Evolutionary conservation across 1,140 invertebrate genomes (phyloP).

Genomic region (Nasonia giraulti): DNA sequence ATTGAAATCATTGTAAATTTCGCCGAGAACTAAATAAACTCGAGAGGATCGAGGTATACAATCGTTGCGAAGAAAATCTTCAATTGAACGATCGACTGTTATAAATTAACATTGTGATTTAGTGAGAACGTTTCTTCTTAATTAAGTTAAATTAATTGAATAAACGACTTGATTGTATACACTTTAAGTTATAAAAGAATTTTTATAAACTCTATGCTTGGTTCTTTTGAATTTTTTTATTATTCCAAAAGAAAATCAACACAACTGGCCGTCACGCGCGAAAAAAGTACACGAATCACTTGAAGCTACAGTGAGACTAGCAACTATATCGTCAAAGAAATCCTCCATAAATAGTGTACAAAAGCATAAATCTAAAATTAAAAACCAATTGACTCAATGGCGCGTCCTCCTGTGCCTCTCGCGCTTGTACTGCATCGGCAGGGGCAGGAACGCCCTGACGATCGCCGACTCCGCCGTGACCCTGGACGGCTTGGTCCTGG

Average conservation of each 20-base stretch:
- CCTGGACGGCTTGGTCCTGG: slow-evolving; percentile 58
- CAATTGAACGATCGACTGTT: slow-evolving; percentile 16
- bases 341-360: not conserved
- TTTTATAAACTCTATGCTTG: slow-evolving; percentile 25
- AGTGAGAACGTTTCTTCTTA: slow-evolving; percentile 22
- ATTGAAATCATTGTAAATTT: slow-evolving; percentile 17
- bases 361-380: not conserved
- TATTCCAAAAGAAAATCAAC: not conserved
- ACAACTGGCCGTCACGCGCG: not conserved
- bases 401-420: slow-evolving; percentile 17
- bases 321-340: too few species aligned
- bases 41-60: not conserved
- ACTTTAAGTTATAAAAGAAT: slow-evolving; percentile 37
- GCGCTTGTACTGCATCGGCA: slow-evolving; percentile 28
- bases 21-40: slow-evolving; percentile 6
- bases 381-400: not conserved
- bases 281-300: not conserved
- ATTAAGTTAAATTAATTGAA: slow-evolving; percentile 24
- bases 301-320: not conserved
- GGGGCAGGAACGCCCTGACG: slow-evolving; percentile 55
- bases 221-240: not conserved
- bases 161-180: slow-evolving; percentile 37
- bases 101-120: slow-evolving; percentile 42
- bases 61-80: slow-evolving; percentile 28
- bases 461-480: slow-evolving; percentile 27